Base-by-base conservation (phyloP, 2,797 vertebrate genomes). In the Poeciliopsis infans region DNA sequence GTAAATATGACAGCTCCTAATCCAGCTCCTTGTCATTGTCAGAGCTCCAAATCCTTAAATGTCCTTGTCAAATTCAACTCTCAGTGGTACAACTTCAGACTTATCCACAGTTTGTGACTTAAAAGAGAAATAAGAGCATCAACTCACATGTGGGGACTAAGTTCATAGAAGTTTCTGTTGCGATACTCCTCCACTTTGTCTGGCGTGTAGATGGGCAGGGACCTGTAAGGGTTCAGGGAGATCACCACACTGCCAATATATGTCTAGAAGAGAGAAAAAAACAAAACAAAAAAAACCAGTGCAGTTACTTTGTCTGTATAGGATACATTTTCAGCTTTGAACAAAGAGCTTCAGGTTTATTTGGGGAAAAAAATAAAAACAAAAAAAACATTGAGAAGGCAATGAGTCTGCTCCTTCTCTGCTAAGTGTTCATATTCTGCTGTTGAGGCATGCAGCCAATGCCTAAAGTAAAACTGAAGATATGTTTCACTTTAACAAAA, bases 61-160 rank as follows among this genome's bases (percentile, higher is more conserved):
- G 68, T 71, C 66, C 25, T 23, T 8, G 20, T 66, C 18, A 80
- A 49, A 75, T n/a, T 31, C 7, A 25, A 75, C 75, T 53, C 55
- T 80, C 43, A 41, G 53, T 53, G 41, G 39, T 68, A 76, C 39
- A 7, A 71, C 28, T 45, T 15, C 43, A 70, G 45, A 25, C 4
- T 7, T 79, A 85, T 68, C 61, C 46, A 61, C 81, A 16, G 15
- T 18, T 71, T 15, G 11, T 46, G 43, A 71, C 43, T 71, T 71
- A 5, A 45, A 8, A 45, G 12, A 57, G 33, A 43, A 78, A 11
- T n/a, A 43, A 28, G 41, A 39, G 77, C 31, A 1, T 79, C 51
- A 76, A 98, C 98, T 99, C 94, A 99, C 98, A 99, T 99, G 95
- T 99, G 98, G 89, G 98, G 98, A 92, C 98, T 98, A 86, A 99